A percentile compares a stretch with the other conserved stretches of the same genome.
These are phyloP conservation scores for Lepilemur ruficaudatus DNA, from an alignment of 2,797 vertebrate species.

Conservation along the genomic window DNA sequence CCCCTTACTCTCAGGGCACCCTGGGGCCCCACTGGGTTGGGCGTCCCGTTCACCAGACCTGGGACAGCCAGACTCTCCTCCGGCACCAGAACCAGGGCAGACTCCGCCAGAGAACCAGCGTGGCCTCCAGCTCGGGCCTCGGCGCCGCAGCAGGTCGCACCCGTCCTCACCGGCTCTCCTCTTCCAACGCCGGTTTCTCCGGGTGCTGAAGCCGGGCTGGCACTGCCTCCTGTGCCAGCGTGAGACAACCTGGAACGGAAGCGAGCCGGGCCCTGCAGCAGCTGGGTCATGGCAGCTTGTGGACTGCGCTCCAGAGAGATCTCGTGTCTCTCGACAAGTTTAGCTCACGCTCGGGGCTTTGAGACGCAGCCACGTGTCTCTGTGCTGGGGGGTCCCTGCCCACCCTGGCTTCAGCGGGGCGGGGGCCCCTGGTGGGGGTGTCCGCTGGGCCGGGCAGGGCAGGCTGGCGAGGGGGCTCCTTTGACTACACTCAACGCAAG, in stretches of 20 bases:
- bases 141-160: rapidly evolving
- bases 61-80: too few relatives aligned
- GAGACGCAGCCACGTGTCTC: slow-evolving; percentile 10
- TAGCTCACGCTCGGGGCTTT: slow-evolving; percentile 56
- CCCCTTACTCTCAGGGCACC: too few relatives aligned
- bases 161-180: not conserved
- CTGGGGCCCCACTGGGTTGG: too few relatives aligned
- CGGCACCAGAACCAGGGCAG: not conserved
- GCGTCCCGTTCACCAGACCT: rapidly evolving
- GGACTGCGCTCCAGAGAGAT: slow-evolving; percentile 79
- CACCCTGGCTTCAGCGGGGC: too few relatives aligned
- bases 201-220: slow-evolving; percentile 71
- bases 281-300: slow-evolving; percentile 79
- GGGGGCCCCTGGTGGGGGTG: rapidly evolving
- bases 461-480: slow-evolving; percentile 26
- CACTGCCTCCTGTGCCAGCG: slow-evolving; percentile 76
- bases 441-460: not conserved
- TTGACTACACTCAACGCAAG: slow-evolving; percentile 56
- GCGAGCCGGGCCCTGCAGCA: slow-evolving; percentile 79
- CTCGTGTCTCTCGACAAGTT: slow-evolving; percentile 74
- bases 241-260: slow-evolving; percentile 68
- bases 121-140: not conserved
- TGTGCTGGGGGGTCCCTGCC: not conserved
- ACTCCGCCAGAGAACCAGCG: not conserved
- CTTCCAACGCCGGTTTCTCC: slow-evolving; percentile 73